Evolutionary conservation across 2,797 vertebrate genomes (phyloP).

Genomic region (Thamnophis elegans): DNA sequence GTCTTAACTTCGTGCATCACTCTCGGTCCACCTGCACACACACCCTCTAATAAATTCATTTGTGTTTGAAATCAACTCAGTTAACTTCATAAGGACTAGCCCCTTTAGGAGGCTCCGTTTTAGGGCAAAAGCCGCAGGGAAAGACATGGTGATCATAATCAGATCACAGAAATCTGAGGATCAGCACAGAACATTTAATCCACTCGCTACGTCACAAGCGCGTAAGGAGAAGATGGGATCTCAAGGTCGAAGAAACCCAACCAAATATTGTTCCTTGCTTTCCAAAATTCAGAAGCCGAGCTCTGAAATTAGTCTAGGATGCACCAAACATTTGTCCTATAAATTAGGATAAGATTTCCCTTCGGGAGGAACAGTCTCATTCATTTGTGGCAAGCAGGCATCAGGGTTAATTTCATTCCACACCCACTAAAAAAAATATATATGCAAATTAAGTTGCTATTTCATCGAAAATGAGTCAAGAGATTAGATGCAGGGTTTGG

Average conservation of each 20-base stretch:
- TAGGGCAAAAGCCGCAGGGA: background rate
- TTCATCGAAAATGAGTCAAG: background rate
- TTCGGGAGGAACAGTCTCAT: background rate
- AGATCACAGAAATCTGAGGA: background rate
- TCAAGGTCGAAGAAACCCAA: background rate
- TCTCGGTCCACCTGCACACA: no score
- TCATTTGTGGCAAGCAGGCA: background rate
- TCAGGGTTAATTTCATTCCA: background rate
- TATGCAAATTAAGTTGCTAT: background rate
- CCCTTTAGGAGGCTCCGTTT: background rate
- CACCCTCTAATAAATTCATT: background rate
- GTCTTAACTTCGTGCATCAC: background rate
- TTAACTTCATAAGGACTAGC: background rate
- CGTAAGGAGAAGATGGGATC: background rate
- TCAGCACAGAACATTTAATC: background rate
- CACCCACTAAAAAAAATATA: background rate
- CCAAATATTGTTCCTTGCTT: background rate
- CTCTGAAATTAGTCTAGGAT: background rate
- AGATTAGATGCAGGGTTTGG: background rate
- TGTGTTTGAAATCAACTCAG: background rate
- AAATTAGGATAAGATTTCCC: no score
- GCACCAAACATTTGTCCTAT: background rate
- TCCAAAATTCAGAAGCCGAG: background rate
- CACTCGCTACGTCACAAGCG: background rate
- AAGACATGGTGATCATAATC: background rate